Evolutionary conservation across 2,888 invertebrate genomes (phyloP).

Genomic region (Operophtera brumata): DNA sequence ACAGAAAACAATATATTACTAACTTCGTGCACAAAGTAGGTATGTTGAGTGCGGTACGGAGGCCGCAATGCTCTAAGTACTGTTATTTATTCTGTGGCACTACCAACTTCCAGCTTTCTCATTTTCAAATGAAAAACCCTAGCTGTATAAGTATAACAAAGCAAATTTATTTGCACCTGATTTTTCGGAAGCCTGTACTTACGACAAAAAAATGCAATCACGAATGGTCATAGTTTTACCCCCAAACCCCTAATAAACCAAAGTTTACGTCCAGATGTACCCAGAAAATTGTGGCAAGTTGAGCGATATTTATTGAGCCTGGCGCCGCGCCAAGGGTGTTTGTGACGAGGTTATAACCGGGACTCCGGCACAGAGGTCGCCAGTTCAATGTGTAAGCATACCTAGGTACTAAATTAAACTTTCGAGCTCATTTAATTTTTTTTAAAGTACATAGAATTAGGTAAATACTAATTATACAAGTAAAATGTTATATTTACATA

Average conservation of each 20-base stretch:
- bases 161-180: not conserved
- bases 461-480: too few relatives aligned
- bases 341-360: conserved; percentile 31
- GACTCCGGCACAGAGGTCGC: conserved; percentile 34
- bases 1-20: too few relatives aligned
- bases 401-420: conserved; percentile 33
- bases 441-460: too few relatives aligned
- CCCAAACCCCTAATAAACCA: not conserved
- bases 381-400: conserved; percentile 22
- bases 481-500: too few relatives aligned
- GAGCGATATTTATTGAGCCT: conserved; percentile 20
- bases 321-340: conserved; percentile 19
- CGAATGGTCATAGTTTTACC: not conserved
- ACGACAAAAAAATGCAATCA: not conserved
- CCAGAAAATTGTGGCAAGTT: conserved; percentile 5
- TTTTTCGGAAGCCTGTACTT: too few relatives aligned
- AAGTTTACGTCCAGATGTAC: conserved; percentile 17
- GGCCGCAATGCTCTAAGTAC: too few relatives aligned
- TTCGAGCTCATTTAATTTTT: conserved; percentile 11
- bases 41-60: too few relatives aligned
- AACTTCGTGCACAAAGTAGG: too few relatives aligned
- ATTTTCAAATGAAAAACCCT: too few relatives aligned
- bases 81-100: too few relatives aligned
- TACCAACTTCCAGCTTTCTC: too few relatives aligned
- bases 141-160: too few relatives aligned